Evolutionary conservation across 2,113 vertebrate genomes (phyloP).

Genomic region (Ia io): DNA sequence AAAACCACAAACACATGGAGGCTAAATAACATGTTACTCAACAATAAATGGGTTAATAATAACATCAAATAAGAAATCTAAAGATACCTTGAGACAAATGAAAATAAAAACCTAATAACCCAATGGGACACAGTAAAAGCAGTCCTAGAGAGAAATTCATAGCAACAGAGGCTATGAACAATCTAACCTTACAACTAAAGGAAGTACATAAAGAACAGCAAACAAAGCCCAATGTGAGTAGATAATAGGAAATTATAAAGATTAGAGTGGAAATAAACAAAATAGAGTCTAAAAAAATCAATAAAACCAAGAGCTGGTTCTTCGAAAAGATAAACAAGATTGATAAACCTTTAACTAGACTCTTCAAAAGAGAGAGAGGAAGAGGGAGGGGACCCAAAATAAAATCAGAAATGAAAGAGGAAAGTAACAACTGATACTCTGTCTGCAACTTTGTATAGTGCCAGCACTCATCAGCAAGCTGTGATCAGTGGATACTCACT

Average conservation of each 20-base stretch:
- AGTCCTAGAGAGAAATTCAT: not conserved
- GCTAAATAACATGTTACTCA: not conserved
- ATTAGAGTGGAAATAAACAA: not conserved
- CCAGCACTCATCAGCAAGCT: conserved; percentile 88
- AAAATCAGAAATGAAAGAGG: not conserved
- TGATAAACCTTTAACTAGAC: not conserved
- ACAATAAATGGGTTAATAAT: not conserved
- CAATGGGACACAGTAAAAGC: not conserved
- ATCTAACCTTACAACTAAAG: not conserved
- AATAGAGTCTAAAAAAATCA: not conserved
- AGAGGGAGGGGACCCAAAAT: not conserved
- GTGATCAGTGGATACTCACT: conserved; percentile 59
- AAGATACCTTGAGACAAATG: not conserved
- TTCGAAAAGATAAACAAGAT: not conserved
- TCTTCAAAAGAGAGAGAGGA: not conserved
- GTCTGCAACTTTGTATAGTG: conserved; percentile 84
- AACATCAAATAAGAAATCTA: not conserved
- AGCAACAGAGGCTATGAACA: not conserved
- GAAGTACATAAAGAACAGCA: not conserved
- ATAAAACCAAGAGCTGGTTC: not conserved
- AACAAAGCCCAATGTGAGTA: not conserved
- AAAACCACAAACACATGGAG: not conserved
- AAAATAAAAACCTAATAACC: not conserved
- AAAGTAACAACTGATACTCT: not conserved
- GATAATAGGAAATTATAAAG: not conserved